Percentiles rank a stretch among this genome's conserved stretches.
Conservation (phyloP, 64 coral and sea anemone genomes). For the Actinia equina region DNA sequence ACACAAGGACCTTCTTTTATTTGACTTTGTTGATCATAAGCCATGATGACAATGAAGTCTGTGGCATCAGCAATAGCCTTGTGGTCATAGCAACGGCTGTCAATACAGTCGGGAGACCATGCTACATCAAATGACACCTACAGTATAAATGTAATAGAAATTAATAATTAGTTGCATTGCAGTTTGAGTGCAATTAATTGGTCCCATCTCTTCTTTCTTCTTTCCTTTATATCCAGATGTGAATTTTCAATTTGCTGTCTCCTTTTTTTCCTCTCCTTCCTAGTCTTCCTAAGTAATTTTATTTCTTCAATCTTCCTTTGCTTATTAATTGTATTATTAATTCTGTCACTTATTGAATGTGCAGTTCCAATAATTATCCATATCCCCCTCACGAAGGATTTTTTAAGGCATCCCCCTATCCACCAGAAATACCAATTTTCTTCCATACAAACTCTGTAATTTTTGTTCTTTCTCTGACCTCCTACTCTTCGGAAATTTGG, state of each 20-base stretch:
- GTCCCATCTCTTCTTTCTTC: background rate
- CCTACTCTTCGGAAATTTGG: too few relatives aligned
- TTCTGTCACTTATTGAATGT: too few relatives aligned
- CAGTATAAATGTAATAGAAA: too few relatives aligned
- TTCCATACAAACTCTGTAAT: too few relatives aligned
- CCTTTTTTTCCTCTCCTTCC: background rate
- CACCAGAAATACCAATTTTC: too few relatives aligned
- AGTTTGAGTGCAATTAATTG: background rate
- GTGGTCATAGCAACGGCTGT: slow-evolving; percentile 95
- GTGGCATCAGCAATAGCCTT: slow-evolving; percentile 69
- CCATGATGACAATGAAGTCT: slow-evolving; percentile 94
- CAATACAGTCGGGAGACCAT: slow-evolving; percentile 94
- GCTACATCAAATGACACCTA: slow-evolving; percentile 95
- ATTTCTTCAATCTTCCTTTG: background rate
- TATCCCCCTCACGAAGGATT: too few relatives aligned
- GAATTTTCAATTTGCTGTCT: too few relatives aligned
- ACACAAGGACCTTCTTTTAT: slow-evolving; percentile 75
- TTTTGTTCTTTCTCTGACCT: too few relatives aligned
- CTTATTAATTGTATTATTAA: background rate
- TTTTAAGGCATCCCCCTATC: too few relatives aligned
- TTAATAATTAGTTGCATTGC: too few relatives aligned
- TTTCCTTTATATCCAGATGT: background rate
- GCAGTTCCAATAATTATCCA: too few relatives aligned
- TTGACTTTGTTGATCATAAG: slow-evolving; percentile 96
- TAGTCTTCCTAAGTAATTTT: background rate